Percentiles rank a stretch among this genome's conserved stretches.
Evolutionary conservation across 2,888 invertebrate genomes (phyloP).

Genomic region (Macrophya annulata): DNA sequence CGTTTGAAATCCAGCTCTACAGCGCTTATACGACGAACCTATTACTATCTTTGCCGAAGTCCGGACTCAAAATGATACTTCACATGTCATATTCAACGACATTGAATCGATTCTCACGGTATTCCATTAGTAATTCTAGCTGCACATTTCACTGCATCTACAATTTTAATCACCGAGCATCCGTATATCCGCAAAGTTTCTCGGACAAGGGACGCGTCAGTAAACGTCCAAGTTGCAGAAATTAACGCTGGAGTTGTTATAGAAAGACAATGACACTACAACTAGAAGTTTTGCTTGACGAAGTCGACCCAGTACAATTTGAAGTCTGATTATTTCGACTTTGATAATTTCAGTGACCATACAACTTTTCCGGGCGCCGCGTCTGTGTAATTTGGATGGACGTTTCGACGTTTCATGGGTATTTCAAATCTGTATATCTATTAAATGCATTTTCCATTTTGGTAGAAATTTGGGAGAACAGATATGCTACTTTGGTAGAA

Average conservation of each 20-base stretch:
- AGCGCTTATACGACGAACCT: neutral
- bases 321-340: neutral
- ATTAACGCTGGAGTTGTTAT: neutral
- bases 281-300: neutral
- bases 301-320: slow-evolving; percentile 10
- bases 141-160: neutral
- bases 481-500: no score
- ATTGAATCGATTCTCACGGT: slow-evolving; percentile 1
- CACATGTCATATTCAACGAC: neutral
- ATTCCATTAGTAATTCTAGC: slow-evolving; percentile 4
- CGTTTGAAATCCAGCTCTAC: neutral
- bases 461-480: no score
- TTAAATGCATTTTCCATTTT: no score
- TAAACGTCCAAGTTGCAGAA: slow-evolving; percentile 5
- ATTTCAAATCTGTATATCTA: no score
- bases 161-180: slow-evolving; percentile 36
- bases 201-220: neutral
- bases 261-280: neutral
- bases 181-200: slow-evolving; percentile 11
- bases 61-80: neutral
- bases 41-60: neutral
- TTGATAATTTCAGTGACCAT: neutral
- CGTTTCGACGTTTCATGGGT: no score
- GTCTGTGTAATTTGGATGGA: no score
- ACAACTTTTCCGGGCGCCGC: neutral